Percentiles rank a stretch among this genome's conserved stretches.
Conservation (phyloP, 2,113 vertebrate genomes). For the Leptosomus discolor region DNA sequence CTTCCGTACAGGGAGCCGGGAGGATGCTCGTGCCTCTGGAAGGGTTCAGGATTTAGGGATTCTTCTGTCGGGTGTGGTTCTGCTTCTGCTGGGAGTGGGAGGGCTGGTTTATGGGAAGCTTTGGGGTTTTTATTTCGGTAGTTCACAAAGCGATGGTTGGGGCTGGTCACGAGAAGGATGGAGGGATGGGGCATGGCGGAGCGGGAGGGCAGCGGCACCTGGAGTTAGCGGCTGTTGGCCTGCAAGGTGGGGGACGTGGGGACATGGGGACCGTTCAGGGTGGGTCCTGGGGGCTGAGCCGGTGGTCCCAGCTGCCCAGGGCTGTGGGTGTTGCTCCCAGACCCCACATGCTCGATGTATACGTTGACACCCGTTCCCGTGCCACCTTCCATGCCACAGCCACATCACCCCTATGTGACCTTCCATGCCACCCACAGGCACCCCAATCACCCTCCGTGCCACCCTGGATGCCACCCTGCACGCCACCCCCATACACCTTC, state of each 20-base stretch:
- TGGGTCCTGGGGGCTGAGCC: neutral
- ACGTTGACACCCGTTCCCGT: too few species aligned
- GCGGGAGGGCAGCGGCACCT: too few species aligned
- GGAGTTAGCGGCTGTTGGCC: rapidly evolving
- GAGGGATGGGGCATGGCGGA: rapidly evolving
- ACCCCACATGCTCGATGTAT: neutral
- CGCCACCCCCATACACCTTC: too few species aligned
- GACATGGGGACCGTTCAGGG: neutral
- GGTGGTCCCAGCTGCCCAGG: neutral
- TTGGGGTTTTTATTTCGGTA: neutral
- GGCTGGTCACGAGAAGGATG: rapidly evolving
- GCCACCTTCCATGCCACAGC: neutral
- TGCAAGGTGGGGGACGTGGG: neutral
- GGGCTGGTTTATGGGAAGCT: neutral
- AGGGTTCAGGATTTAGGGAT: neutral
- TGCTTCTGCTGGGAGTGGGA: neutral
- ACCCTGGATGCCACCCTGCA: too few species aligned
- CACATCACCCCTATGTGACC: neutral
- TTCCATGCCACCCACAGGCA: neutral
- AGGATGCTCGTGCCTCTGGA: neutral
- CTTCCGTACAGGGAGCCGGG: rapidly evolving
- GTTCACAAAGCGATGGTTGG: neutral
- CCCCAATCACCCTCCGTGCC: neutral
- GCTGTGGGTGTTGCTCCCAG: neutral
- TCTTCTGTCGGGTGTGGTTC: neutral